A percentile compares a stretch with the other conserved stretches of the same genome.
Conservation (phyloP, 1,140 invertebrate species). For the Temnothorax curvispinosus region DNA sequence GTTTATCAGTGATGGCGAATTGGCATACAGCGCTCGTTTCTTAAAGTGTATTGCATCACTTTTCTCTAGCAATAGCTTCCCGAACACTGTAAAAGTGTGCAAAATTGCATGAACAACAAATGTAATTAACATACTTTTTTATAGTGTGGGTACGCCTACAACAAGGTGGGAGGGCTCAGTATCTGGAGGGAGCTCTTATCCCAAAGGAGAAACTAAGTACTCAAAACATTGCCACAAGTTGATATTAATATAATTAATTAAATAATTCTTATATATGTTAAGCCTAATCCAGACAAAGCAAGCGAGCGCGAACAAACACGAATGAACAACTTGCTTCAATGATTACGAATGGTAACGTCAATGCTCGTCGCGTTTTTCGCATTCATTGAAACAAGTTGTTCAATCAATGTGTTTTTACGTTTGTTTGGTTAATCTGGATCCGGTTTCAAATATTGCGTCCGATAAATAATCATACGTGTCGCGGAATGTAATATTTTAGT, state of each 20-base stretch:
- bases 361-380: background rate
- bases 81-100: no score
- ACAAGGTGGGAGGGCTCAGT: background rate
- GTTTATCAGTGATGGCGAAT: no score
- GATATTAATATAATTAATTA: background rate
- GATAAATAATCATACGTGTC: background rate
- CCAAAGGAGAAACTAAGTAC: background rate
- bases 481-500: background rate
- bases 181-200: background rate
- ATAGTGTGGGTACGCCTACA: background rate
- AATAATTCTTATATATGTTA: background rate
- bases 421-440: background rate
- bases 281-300: background rate
- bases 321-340: background rate
- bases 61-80: no score
- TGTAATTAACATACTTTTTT: background rate
- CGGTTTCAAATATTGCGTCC: background rate
- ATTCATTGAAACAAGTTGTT: conserved; percentile 8
- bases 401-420: background rate
- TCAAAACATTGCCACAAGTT: background rate
- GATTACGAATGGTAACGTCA: background rate
- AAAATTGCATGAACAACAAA: no score
- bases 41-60: no score
- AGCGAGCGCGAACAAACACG: background rate
- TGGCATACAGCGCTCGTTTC: no score